Base-by-base conservation (phyloP, 2,797 vertebrate genomes). In the Arnoldichthys spilopterus region DNA sequence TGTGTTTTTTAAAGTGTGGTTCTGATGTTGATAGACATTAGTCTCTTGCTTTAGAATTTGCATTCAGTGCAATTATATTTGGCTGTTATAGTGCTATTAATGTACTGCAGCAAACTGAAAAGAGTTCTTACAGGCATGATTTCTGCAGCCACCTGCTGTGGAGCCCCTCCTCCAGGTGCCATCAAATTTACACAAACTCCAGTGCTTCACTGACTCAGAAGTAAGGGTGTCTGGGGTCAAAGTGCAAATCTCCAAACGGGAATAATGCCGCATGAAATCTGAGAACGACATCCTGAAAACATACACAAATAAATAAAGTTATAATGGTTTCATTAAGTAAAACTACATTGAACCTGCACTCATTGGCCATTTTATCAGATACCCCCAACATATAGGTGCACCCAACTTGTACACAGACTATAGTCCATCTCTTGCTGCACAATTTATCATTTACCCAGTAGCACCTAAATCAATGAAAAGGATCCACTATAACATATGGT, bases 171-270 rank as follows among this genome's bases (percentile, higher is more conserved):
- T 91, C 94, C 95, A 95, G 85, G 74, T 80, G n/a, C 94, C 93
- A 0, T 86, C 87, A 37, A 91, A 93, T 26, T 94, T 77, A 15
- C 90, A 85, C 54, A 90, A 70, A 64, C 90, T 90, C 94, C 94
- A 95, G 47, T 92, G 93, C 51, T 88, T 88, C 58, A 86, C 68
- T 6, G 91, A 59, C 0, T 90, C 89, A 0, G 80, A 88, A 37
- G 88, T 87, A 76, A 95, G 73, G 0, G 92, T 92, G 78, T 95
- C 94, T 0, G 92, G 93, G 58, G 92, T 91, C 86, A 95, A 81
- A 85, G 78, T 95, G 89, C 95, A 96, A 83, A 96, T 92, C 84
- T 96, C 94, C 79, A 96, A 79, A 0, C 86, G 86, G 4, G 92
- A 93, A 74, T 94, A 96, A 1, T 95, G 91, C 76, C 75, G 89